Base-by-base conservation (phyloP, 2,113 vertebrate species). In the Platysteira castanea region DNA sequence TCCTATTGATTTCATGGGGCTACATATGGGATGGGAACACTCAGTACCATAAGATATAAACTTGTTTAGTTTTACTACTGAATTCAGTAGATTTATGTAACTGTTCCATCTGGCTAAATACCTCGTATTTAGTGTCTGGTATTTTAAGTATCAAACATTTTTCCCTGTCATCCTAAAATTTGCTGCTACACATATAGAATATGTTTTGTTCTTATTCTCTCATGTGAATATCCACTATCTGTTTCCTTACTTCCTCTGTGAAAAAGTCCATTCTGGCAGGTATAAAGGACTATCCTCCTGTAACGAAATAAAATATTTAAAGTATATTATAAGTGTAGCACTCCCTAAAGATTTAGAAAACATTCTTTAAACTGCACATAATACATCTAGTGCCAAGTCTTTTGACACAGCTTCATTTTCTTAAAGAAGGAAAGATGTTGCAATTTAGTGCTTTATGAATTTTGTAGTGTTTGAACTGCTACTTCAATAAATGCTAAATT, bases 141-240 rank as follows among this genome's bases (percentile, higher is more conserved):
- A 91, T 84, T 81, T 95, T 78, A 92, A 95, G 27, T 47, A 86
- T 64, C 71, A 88, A 77, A 50, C 15, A 24, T 84, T 94, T 93
- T 70, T n/a, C 20, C 9, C 31, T 74, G 33, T 70, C 87, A 88
- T 81, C 20, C 22, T 84, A 11, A 74, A 92, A 47, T 75, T 67
- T 88, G 44, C 82, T 90, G n/a, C 41, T 60, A 27, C 24, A 53
- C 15, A 35, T 60, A 52, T 2, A 49, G 71, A 83, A 71, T 37
- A 7, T 26, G 13, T 57, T 82, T 80, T 86, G 10, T 59, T 90
- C 35, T 63, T 70, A 44, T 30, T 47, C 42, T 56, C 11, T 84
- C 18, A 35, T 33, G 31, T 41, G 28, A 81, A 49, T 68, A 21
- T 69, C 24, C 77, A 31, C 65, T 53, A 50, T 7, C 46, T n/a